These are phyloP conservation scores for Pholis gunnellus DNA, from an alignment of 2,113 vertebrate species.

Conservation along the genomic window DNA sequence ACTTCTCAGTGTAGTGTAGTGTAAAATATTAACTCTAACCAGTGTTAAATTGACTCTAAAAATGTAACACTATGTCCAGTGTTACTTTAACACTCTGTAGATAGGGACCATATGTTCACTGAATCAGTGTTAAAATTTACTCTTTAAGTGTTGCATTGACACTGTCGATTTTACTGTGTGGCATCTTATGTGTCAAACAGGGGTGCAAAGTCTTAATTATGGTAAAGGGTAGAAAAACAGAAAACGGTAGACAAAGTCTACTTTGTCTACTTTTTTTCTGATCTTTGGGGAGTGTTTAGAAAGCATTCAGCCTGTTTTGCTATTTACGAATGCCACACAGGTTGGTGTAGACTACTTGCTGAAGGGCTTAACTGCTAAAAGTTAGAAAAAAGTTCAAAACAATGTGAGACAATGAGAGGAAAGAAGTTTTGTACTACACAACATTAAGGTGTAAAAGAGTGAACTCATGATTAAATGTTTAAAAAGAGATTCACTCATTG, in stretches of 20 bases:
- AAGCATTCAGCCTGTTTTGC: conserved; percentile 16
- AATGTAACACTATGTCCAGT: too few relatives aligned
- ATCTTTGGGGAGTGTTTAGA: conserved; percentile 26
- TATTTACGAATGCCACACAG: conserved; percentile 61
- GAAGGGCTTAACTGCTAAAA: neutral
- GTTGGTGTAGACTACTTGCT: conserved; percentile 26
- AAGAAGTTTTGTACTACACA: neutral
- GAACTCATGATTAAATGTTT: neutral
- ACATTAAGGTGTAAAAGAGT: neutral
- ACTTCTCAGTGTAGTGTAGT: too few relatives aligned
- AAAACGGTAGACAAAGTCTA: conserved; percentile 60
- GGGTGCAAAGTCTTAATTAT: conserved; percentile 63
- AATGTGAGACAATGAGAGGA: neutral
- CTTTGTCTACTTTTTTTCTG: conserved; percentile 7
- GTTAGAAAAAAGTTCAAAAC: neutral
- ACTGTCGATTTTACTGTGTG: too few relatives aligned
- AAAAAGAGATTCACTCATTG: neutral
- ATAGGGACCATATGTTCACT: too few relatives aligned
- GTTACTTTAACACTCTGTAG: too few relatives aligned
- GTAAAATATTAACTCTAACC: too few relatives aligned
- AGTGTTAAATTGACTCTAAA: too few relatives aligned
- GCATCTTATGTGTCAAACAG: conserved; percentile 56
- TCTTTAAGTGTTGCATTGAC: too few relatives aligned
- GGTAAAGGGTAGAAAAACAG: conserved; percentile 30
- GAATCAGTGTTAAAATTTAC: too few relatives aligned